These are phyloP conservation scores for Elegia similella DNA, from an alignment of 2,888 invertebrate genomes.

Conservation along the genomic window DNA sequence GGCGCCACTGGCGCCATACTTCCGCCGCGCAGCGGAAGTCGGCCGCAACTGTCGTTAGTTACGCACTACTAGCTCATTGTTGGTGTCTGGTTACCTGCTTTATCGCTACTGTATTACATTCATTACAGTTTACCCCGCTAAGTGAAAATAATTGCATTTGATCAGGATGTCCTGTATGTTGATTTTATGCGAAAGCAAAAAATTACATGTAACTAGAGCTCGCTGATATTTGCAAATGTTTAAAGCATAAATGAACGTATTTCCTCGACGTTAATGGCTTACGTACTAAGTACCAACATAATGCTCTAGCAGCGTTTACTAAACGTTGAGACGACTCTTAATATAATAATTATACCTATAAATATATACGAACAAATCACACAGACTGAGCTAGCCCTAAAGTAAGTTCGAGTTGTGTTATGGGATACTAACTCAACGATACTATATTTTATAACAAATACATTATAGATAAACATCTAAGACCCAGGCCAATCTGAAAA, in stretches of 20 bases:
- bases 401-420: no score
- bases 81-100: slow-evolving; percentile 44
- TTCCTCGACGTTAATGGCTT: neutral
- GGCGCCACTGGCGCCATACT: slow-evolving; percentile 66
- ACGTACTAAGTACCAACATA: neutral
- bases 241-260: neutral
- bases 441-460: no score
- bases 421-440: no score
- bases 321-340: no score
- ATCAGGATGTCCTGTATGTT: slow-evolving; percentile 1
- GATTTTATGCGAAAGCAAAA: slow-evolving; percentile 5
- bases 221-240: neutral
- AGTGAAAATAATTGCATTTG: slow-evolving; percentile 1
- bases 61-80: slow-evolving; percentile 61
- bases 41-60: slow-evolving; percentile 68
- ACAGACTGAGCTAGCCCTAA: no score
- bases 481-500: no score
- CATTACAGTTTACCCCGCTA: slow-evolving; percentile 1
- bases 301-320: no score
- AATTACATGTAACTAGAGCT: neutral
- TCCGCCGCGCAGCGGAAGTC: slow-evolving; percentile 68
- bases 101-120: slow-evolving; percentile 2
- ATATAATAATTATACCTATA: no score
- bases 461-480: no score
- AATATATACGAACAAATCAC: no score